Conservation (phyloP, 2,888 invertebrate genomes). For the Lasioglossum villosulum region DNA sequence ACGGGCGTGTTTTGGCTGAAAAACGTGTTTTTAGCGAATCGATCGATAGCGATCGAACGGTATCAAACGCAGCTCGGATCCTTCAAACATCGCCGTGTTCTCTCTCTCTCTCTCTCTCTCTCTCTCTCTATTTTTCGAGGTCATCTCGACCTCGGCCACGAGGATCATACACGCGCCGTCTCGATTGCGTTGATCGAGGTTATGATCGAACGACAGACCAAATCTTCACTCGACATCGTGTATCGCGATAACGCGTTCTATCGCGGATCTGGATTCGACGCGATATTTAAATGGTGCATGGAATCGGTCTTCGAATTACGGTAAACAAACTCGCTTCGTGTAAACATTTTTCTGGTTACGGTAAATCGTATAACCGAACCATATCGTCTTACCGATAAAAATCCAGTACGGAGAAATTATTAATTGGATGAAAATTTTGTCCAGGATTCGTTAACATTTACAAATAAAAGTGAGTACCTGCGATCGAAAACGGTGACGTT, state of each 20-base stretch:
- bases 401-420: neutral
- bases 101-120: neutral
- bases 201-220: constrained; percentile 43
- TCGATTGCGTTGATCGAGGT: constrained; percentile 50
- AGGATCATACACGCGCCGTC: constrained; percentile 11
- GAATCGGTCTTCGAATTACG: neutral
- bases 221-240: constrained; percentile 20
- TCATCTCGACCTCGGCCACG: neutral
- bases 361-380: neutral
- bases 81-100: neutral
- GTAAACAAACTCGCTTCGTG: neutral
- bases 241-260: constrained; percentile 36
- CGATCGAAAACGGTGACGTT: neutral
- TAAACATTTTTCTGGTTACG: constrained; percentile 1
- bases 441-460: too few relatives aligned
- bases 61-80: neutral
- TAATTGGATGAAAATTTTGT: too few relatives aligned
- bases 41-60: neutral
- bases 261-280: constrained; percentile 24
- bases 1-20: neutral
- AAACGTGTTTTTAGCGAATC: neutral
- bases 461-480: too few relatives aligned
- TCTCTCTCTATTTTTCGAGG: neutral
- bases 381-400: neutral
- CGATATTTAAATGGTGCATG: constrained; percentile 26